Base-by-base conservation (phyloP, 2,113 vertebrate genomes). In the Callopanchax toddi region DNA sequence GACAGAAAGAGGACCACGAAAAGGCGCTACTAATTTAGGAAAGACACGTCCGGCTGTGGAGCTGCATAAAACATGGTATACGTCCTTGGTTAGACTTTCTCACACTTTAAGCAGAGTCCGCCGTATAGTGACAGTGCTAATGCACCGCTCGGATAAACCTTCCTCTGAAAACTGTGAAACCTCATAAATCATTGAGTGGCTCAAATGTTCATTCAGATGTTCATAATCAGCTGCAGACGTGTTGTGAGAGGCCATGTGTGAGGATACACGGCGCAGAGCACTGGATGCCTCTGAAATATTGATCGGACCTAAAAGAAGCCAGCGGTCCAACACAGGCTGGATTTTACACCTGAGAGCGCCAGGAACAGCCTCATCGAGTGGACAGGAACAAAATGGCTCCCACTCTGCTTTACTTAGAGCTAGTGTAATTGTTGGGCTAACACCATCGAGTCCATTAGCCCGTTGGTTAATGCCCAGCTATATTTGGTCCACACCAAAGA, bases 351-450 rank as follows among this genome's bases (percentile, higher is more conserved):
- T 86, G 85, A 83, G 71, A 83, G 83, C 53, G 36, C 40, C 71
- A 16, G 69, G 55, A 74, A 83, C 71, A 22, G 71, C 86, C 69
- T 82, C 76, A 68, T 64, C 43, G 49, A 46, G n/a, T 22, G 63
- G 83, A 89, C 72, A 69, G 56, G 76, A 84, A 79, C 81, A 88
- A 88, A 88, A 89, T 87, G 86, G 76, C 81, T 49, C 75, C 83
- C 76, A 46, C 74, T 57, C 40, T 3, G 15, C 73, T 67, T 73
- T 74, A 56, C 70, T 77, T 78, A 54, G 58, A 18, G 70, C 71
- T 23, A 16, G 57, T 54, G 66, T 60, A 87, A 89, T 89, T 77
- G 68, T 59, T 0, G 29, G 37, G 60, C 37, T 71, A 37, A 84
- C 70, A 78, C 77, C 57, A 39, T 58, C 1, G 61, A 83, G 75